Evolutionary conservation across 2,113 vertebrate species (phyloP).

Genomic region (Castor canadensis): DNA sequence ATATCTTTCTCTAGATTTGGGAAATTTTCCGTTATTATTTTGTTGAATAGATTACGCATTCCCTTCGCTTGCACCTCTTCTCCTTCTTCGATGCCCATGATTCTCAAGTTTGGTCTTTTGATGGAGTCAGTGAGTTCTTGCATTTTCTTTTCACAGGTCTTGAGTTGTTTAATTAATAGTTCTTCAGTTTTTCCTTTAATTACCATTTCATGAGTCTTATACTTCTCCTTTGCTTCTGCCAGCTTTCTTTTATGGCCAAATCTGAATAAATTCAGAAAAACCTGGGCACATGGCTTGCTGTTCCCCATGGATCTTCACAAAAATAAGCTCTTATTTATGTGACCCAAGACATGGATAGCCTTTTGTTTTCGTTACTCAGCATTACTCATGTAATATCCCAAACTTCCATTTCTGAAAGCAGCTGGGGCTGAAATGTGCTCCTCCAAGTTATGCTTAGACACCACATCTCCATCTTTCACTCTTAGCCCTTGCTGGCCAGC

Average conservation of each 20-base stretch:
- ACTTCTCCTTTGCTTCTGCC: background rate
- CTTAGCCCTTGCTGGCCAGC: background rate
- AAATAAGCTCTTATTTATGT: background rate
- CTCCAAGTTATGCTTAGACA: background rate
- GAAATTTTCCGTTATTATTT: too few relatives aligned
- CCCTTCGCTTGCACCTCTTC: too few relatives aligned
- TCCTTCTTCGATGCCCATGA: too few relatives aligned
- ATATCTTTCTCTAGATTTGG: too few relatives aligned
- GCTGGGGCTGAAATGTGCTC: background rate
- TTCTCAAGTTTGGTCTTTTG: too few relatives aligned
- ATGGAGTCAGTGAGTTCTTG: too few relatives aligned
- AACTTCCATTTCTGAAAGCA: background rate
- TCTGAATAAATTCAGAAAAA: background rate
- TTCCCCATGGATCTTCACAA: background rate
- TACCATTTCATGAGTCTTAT: too few relatives aligned
- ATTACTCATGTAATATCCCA: background rate
- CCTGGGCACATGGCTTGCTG: background rate
- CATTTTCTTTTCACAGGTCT: too few relatives aligned
- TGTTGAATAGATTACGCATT: too few relatives aligned
- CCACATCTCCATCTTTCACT: too few relatives aligned
- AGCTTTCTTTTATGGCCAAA: constrained; percentile 43
- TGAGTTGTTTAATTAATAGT: too few relatives aligned
- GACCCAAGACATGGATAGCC: background rate
- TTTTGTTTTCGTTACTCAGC: background rate
- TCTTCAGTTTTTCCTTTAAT: too few relatives aligned